phyloP scores from a whole-genome alignment of 2,113 vertebrate genomes.

The Camelus dromedarius region DNA sequence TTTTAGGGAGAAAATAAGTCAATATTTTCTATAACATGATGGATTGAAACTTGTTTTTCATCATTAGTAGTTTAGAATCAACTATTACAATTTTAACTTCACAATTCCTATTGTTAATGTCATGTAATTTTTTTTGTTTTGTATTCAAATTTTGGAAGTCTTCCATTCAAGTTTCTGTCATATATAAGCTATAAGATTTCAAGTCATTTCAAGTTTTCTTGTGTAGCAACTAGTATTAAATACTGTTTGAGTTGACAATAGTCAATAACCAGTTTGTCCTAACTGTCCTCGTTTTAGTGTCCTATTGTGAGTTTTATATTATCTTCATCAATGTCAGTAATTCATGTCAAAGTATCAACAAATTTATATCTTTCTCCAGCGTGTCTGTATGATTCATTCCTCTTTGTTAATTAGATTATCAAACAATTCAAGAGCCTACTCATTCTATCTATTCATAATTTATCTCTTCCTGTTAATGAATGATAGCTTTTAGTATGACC shows the following conservation, averaged over 20 bases:
- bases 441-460: conserved; percentile 57
- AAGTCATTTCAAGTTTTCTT: conserved; percentile 42
- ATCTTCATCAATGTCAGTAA: conserved; percentile 47
- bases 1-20: not conserved
- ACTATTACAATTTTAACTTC: not conserved
- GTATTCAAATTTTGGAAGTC: not conserved
- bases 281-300: not conserved
- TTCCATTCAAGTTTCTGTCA: not conserved
- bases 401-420: conserved; percentile 65
- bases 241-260: conserved; percentile 27
- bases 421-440: conserved; percentile 49
- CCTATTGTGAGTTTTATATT: conserved; percentile 43
- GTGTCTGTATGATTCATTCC: conserved; percentile 50
- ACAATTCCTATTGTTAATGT: conserved; percentile 30
- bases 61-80: not conserved
- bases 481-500: not conserved
- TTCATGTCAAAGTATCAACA: conserved; percentile 44
- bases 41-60: not conserved
- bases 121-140: not conserved
- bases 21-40: not conserved
- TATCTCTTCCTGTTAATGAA: conserved; percentile 57
- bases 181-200: not conserved
- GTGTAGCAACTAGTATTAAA: conserved; percentile 43
- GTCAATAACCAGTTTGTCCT: conserved; percentile 43
- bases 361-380: conserved; percentile 49